These are phyloP conservation scores for Phthorimaea operculella DNA, from an alignment of 1,140 invertebrate species.

Conservation along the genomic window DNA sequence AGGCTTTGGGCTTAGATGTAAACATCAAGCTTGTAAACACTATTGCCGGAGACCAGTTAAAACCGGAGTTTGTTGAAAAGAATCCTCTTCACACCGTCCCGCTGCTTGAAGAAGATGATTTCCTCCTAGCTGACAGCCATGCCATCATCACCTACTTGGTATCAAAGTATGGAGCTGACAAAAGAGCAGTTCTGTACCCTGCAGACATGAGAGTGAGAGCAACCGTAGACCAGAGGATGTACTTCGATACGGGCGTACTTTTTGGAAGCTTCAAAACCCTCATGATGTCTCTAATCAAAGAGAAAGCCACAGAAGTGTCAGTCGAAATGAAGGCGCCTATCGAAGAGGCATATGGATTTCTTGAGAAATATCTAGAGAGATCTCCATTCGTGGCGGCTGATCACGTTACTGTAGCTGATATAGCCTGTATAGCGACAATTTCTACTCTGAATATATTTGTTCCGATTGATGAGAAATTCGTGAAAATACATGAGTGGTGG, in stretches of 20 bases:
- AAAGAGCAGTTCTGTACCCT: slow-evolving; percentile 67
- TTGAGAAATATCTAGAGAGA: slow-evolving; percentile 28
- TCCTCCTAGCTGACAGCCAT: slow-evolving; percentile 39
- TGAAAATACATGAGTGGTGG: slow-evolving; percentile 13
- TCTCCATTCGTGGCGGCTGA: slow-evolving; percentile 32
- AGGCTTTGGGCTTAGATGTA: slow-evolving; percentile 58
- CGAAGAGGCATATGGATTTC: slow-evolving; percentile 21
- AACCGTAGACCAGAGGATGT: slow-evolving; percentile 67
- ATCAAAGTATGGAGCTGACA: slow-evolving; percentile 67
- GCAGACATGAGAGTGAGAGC: slow-evolving; percentile 65
- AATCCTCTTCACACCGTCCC: slow-evolving; percentile 24
- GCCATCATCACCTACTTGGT: slow-evolving; percentile 70
- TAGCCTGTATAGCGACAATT: slow-evolving; percentile 38
- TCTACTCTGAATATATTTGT: slow-evolving; percentile 18
- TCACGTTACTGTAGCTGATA: slow-evolving; percentile 44
- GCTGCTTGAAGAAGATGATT: slow-evolving; percentile 22
- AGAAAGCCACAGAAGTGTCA: slow-evolving; percentile 3
- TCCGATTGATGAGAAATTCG: slow-evolving; percentile 14
- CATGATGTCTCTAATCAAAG: background rate
- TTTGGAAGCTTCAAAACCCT: slow-evolving; percentile 22
- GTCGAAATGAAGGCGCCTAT: slow-evolving; percentile 4
- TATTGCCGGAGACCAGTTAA: slow-evolving; percentile 62
- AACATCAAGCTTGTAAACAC: slow-evolving; percentile 27
- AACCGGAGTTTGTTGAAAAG: slow-evolving; percentile 62
- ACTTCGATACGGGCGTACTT: slow-evolving; percentile 69